These are phyloP conservation scores for Eptatretus atami DNA, from an alignment of 2,797 vertebrate species.

Conservation along the genomic window DNA sequence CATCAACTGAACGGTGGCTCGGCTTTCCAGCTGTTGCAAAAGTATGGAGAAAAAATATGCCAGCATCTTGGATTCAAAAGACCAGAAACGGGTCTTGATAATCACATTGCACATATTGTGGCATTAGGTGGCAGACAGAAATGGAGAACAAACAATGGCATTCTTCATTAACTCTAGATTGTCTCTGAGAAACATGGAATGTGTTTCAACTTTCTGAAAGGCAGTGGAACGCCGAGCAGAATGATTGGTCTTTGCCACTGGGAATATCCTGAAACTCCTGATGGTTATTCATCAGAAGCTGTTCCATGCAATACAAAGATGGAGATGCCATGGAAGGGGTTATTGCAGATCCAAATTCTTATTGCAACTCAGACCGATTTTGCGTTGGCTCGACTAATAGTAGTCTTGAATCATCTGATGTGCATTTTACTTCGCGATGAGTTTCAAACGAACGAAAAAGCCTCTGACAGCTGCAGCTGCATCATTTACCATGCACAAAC, in stretches of 20 bases:
- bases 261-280: background rate
- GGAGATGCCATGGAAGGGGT: too few species aligned
- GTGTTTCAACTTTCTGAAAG: conserved; percentile 26
- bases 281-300: background rate
- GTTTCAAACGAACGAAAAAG: too few species aligned
- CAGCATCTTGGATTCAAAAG: conserved; percentile 51
- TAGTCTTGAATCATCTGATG: too few species aligned
- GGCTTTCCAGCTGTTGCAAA: conserved; percentile 36
- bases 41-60: conserved; percentile 43
- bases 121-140: conserved; percentile 41
- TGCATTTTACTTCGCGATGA: too few species aligned
- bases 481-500: too few species aligned
- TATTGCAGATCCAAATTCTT: too few species aligned
- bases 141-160: conserved; percentile 59
- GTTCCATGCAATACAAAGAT: too few species aligned
- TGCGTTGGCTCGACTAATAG: too few species aligned
- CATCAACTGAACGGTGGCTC: conserved; percentile 42
- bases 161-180: conserved; percentile 36
- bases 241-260: conserved; percentile 10
- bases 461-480: too few species aligned
- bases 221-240: conserved; percentile 13
- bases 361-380: too few species aligned
- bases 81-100: conserved; percentile 43
- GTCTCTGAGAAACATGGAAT: conserved; percentile 29
- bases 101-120: conserved; percentile 47